Base-by-base conservation (phyloP, 1,140 invertebrate genomes). In the Zeugodacus cucurbitae region DNA sequence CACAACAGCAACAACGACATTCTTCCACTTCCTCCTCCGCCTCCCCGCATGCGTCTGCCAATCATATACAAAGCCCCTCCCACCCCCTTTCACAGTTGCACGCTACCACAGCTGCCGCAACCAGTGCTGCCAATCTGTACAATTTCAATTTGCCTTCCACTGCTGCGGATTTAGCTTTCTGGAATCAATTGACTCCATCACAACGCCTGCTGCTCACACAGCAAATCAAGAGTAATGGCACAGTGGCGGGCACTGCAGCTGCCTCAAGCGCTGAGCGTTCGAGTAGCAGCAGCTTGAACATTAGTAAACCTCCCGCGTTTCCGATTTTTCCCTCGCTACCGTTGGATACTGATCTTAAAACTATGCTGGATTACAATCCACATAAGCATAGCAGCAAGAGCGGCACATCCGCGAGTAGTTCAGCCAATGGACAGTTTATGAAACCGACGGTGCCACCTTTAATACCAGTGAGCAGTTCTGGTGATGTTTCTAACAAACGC, bases 341-440 rank as follows among this genome's bases (percentile, higher is more conserved):
- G 0, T 62, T 93, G 26, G 92, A 93, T 70, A 93, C 92, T 22
- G 92, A 93, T 89, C 32, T 93, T 62, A 93, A 91, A n/a, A 93
- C 92, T 8, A 93, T 93, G 92, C 78, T 93, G 85, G 92, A 93
- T 89, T 93, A 93, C 78, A 92, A 92, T 90, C 90, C 91, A 37
- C 92, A 92, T 48, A 88, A 88, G 54, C 44, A 82, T 67, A 67
- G 48, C 32, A 48, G 17, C 37, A 57, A 67, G 67, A 62, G 22
- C n/a, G 67, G 6, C 32, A 44, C 57, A 7, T 67, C 57, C 7
- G 5, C 34, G 34, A 41, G 58, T 64, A 64, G 29, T 58, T 41
- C 86, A 7, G 64, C 67, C 20, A 88, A 88, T 87, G 89, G 74
- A 7, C 92, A 91, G 1, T 93, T 93, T 64, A 93, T 91, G 3